Conservation (phyloP, 2,797 vertebrate genomes). For the Amazona ochrocephala region DNA sequence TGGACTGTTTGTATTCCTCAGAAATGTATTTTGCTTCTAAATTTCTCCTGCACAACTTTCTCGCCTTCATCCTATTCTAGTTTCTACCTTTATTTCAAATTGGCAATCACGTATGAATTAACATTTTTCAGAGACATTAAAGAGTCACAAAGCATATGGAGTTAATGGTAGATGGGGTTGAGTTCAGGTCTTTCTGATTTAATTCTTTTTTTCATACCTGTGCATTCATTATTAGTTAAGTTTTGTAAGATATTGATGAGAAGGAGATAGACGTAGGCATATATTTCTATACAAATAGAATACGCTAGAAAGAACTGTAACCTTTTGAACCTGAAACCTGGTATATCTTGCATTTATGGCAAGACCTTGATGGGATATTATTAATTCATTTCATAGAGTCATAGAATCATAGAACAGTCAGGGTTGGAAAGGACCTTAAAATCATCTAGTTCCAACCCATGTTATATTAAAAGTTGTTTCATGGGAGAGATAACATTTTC, state of each 20-base stretch:
- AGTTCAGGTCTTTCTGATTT: neutral
- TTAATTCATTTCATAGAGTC: neutral
- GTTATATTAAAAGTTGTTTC: constrained; percentile 1
- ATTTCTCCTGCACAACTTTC: neutral
- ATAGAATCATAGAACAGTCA: too few relatives aligned
- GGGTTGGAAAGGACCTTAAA: too few relatives aligned
- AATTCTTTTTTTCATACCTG: neutral
- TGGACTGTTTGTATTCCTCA: neutral
- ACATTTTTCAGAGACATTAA: neutral
- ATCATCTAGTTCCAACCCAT: neutral
- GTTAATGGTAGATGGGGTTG: neutral
- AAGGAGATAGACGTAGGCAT: neutral
- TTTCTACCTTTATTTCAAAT: neutral
- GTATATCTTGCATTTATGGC: neutral
- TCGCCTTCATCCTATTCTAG: neutral
- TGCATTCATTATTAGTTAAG: neutral
- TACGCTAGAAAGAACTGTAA: neutral
- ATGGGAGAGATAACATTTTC: neutral
- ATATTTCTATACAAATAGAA: neutral
- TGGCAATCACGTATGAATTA: neutral
- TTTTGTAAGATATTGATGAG: neutral
- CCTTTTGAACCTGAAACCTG: neutral
- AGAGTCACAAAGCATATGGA: neutral
- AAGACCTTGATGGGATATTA: neutral
- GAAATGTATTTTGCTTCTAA: neutral